Evolutionary conservation across 1,140 invertebrate genomes (phyloP), one percentile per base, ranked within the genome.

Genomic region (Drosophila lini): DNA sequence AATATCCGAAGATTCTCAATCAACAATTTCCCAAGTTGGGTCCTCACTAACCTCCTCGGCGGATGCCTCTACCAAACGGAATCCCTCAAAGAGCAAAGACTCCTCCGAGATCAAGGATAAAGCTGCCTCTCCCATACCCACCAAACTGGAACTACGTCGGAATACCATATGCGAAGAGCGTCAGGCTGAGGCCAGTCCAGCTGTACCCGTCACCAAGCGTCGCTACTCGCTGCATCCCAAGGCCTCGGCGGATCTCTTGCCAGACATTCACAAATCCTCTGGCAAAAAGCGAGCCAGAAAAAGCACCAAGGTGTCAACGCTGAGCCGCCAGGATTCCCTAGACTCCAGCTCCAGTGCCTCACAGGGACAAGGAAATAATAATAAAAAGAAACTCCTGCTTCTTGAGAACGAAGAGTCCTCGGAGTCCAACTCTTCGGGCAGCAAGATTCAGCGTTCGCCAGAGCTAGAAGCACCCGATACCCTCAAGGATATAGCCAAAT

Each of bases 401-500:
- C 16, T 48, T 2, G 65, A 76, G 10, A 77, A 45, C 0, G 63
- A 73, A 41, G 63, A 73, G 22, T 74, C 73, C 0, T 73, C 71
- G 2, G 65, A 80, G 28, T 80, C 81, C 15, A 80, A 25, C 6
- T 77, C 63, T 6, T 70, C 58, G 28, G 48, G 44, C 32, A 77
- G 50, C 44, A 65, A 69, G 22, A 47, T 32, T 38, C 31, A n/a
- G 5, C 70, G 45, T 16, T 42, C 82, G 2, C 28, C 78, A 0
- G 74, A 89, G 5, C 16, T 55, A 7, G 80, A 89, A 6, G 19
- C 61, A 3, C 60, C 82, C 5, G 79, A 91, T 77, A 75, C 88
- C 5, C 62, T 92, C 1, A 75, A 78, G 16, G 91, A 92, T 50
- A 92, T 92, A 38, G 91, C 79, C 45, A 92, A 92, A n/a, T 92